Conservation (phyloP, 37 sponge, comb jelly and placozoan species). For the Mnemiopsis leidyi region DNA sequence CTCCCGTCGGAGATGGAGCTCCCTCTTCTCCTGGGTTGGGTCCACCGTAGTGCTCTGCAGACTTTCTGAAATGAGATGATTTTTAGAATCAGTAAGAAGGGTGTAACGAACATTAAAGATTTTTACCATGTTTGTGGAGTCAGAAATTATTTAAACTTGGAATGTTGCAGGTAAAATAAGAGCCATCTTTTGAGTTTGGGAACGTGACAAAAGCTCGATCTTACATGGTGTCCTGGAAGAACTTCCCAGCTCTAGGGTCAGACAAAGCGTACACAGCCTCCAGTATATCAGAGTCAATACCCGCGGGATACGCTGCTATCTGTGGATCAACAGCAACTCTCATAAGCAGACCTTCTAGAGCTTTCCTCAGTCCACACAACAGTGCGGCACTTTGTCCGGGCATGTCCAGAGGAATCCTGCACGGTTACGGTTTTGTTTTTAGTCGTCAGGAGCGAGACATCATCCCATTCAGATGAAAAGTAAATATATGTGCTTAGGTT, state of each 20-base stretch:
- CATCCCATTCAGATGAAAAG: too few species aligned
- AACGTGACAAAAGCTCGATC: too few species aligned
- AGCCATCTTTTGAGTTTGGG: too few species aligned
- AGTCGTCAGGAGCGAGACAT: too few species aligned
- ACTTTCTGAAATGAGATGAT: not conserved
- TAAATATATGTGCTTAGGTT: too few species aligned
- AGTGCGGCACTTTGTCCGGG: conserved; percentile 70
- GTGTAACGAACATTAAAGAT: too few species aligned
- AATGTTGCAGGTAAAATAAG: too few species aligned
- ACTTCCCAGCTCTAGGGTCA: conserved; percentile 52
- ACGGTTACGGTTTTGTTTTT: too few species aligned
- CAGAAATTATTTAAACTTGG: too few species aligned
- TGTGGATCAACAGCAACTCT: conserved; percentile 70
- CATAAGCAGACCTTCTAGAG: conserved; percentile 71
- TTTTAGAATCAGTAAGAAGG: too few species aligned
- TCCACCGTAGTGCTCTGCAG: not conserved
- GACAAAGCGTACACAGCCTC: conserved; percentile 44
- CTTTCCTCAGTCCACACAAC: conserved; percentile 76
- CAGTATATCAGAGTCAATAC: conserved; percentile 20
- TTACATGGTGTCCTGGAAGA: conserved; percentile 43
- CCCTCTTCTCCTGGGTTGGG: not conserved
- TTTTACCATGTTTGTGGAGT: too few species aligned
- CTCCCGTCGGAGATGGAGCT: not conserved
- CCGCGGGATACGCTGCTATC: conserved; percentile 59
- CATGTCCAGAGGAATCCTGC: conserved; percentile 77